phyloP scores from a whole-genome alignment of 2,797 vertebrate species.

The Australoheros facetus region DNA sequence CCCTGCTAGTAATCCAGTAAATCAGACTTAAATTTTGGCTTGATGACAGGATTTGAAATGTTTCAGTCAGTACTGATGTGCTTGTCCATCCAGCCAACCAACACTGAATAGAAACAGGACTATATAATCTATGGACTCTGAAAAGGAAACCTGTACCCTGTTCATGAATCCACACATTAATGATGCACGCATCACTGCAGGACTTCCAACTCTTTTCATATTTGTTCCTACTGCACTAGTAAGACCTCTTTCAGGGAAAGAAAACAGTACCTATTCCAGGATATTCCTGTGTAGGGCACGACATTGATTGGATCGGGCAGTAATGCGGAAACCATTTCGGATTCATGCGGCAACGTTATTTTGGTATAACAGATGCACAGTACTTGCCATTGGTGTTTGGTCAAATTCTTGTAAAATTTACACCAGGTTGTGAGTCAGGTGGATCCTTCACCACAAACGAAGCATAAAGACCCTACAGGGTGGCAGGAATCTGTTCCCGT shows the following conservation, averaged over 20 bases:
- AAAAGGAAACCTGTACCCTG: background rate
- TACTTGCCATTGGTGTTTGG: background rate
- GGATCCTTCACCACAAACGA: background rate
- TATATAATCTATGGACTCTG: background rate
- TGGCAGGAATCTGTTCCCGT: background rate
- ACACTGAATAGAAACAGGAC: background rate
- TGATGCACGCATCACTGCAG: background rate
- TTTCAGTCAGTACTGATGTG: no score
- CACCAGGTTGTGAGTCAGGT: background rate
- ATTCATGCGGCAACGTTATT: no score
- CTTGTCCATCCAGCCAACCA: no score
- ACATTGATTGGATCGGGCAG: no score
- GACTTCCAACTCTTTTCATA: background rate
- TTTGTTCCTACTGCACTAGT: background rate
- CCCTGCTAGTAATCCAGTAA: no score
- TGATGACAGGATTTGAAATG: no score
- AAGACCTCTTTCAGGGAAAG: background rate
- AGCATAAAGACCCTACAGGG: background rate
- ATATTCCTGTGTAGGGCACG: no score
- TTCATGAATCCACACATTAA: background rate
- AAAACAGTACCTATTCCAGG: no score
- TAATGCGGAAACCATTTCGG: no score
- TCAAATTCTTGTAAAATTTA: background rate
- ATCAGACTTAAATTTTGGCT: no score
- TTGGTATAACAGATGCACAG: background rate